These are phyloP conservation scores for Drosophila setifemur DNA, from an alignment of 1,140 invertebrate species.

Conservation along the genomic window DNA sequence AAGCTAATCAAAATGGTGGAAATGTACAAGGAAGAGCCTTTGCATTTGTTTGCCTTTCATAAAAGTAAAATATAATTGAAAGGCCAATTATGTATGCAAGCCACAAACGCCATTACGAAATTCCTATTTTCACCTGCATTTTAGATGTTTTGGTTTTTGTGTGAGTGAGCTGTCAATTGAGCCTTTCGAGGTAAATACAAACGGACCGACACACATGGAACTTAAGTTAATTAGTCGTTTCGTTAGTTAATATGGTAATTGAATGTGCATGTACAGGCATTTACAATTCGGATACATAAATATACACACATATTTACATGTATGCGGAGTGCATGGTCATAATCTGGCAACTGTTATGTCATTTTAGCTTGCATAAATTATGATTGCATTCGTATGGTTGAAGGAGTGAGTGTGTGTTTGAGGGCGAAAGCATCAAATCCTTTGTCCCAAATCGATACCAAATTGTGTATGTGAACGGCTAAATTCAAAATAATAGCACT, in stretches of 20 bases:
- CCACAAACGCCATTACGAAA: neutral
- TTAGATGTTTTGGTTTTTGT: neutral
- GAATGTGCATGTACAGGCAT: constrained; percentile 29
- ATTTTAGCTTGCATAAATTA: constrained; percentile 39
- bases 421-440: constrained; percentile 8
- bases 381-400: constrained; percentile 9
- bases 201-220: no score
- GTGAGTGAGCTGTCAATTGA: neutral
- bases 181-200: constrained; percentile 8
- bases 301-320: constrained; percentile 19
- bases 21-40: no score
- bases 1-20: no score
- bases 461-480: neutral
- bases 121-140: no score
- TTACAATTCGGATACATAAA: constrained; percentile 11
- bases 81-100: constrained; percentile 5
- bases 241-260: constrained; percentile 46
- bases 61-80: neutral
- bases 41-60: neutral
- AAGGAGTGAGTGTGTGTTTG: neutral
- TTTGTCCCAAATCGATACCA: constrained; percentile 16
- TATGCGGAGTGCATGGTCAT: constrained; percentile 24
- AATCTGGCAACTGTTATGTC: constrained; percentile 47
- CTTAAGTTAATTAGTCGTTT: constrained; percentile 46
- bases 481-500: neutral